These are phyloP conservation scores for Acrobasis suavella DNA, from an alignment of 2,888 invertebrate genomes.

Conservation along the genomic window DNA sequence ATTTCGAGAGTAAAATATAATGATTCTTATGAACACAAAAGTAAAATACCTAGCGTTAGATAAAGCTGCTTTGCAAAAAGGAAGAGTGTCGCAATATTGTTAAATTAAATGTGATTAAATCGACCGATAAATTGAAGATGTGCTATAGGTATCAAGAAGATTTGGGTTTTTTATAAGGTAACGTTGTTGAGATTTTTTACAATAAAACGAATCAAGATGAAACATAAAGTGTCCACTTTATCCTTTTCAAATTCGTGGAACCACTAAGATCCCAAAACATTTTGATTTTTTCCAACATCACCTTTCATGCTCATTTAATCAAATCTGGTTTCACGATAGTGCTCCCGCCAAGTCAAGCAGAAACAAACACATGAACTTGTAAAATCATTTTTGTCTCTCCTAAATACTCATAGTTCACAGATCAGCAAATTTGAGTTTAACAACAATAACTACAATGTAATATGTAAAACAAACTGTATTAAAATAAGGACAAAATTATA, in stretches of 20 bases:
- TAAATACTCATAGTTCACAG: too few species aligned
- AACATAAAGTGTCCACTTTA: slow-evolving; percentile 4
- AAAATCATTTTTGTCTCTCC: too few species aligned
- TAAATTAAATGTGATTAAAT: neutral
- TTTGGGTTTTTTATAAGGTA: slow-evolving; percentile 1
- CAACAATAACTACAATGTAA: too few species aligned
- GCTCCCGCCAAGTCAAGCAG: too few species aligned
- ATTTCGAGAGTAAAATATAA: too few species aligned
- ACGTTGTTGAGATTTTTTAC: neutral
- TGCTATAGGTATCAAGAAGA: neutral
- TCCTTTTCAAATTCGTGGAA: slow-evolving; percentile 4
- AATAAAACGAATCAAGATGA: neutral
- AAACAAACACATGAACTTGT: too few species aligned
- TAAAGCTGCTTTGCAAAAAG: too few species aligned
- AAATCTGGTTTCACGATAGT: neutral
- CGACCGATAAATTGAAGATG: neutral
- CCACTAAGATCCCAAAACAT: neutral
- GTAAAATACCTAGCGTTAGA: too few species aligned
- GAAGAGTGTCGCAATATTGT: neutral
- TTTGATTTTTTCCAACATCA: neutral
- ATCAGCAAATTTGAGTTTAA: too few species aligned
- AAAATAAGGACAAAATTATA: too few species aligned
- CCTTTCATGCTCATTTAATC: neutral
- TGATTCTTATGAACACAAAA: too few species aligned
- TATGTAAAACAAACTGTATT: too few species aligned